Evolutionary conservation across 2,113 vertebrate species (phyloP), one percentile per base, ranked within the genome.

Genomic region (Chunga burmeisteri): DNA sequence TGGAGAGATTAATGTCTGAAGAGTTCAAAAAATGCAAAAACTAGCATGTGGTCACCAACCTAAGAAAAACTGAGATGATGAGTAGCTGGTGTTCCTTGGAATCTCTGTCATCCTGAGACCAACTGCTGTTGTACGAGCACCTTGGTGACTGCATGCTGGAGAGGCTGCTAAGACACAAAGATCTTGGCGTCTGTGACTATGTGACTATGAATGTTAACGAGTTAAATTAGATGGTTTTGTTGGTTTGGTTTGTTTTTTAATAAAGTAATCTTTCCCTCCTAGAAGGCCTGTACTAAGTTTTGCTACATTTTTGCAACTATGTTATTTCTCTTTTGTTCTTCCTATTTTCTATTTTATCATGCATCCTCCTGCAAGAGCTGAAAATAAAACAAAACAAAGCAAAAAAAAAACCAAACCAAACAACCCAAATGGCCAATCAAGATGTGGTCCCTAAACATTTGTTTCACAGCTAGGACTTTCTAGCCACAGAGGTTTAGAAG

Each of bases 391-490:
- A 58, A n/a, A n/a, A 18, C 2, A 49, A 59, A 75, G 7, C 30
- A 72, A 81, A n/a, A n/a, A 46, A 21, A 4, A 14, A 4, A 0
- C 0, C 4, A 38, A 38, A 38, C 0, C 10, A 63, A 52, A 21
- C 23, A 65, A 42, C 5, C 7, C 8, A 49, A 63, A 50, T 23
- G 53, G 20, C 7, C 8, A 46, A 26, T 62, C 21, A 67, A 26
- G 13, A 59, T 67, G 8, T 3, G 0, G 1, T 53, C 22, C 3
- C 12, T 59, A 49, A 77, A 53, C 4, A 17, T 58, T n/a, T 62
- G 2, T 74, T 83, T 89, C 42, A 85, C 6, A 49, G 16, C 14
- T 14, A 77, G 8, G 8, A 10, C 21, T 77, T 92, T n/a, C 11
- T 7, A 84, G n/a, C 8, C 15, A 21, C 3, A 42, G 27, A 72